These are phyloP conservation scores for Orientallactaga sibirica DNA, from an alignment of 2,797 vertebrate genomes.

Conservation along the genomic window DNA sequence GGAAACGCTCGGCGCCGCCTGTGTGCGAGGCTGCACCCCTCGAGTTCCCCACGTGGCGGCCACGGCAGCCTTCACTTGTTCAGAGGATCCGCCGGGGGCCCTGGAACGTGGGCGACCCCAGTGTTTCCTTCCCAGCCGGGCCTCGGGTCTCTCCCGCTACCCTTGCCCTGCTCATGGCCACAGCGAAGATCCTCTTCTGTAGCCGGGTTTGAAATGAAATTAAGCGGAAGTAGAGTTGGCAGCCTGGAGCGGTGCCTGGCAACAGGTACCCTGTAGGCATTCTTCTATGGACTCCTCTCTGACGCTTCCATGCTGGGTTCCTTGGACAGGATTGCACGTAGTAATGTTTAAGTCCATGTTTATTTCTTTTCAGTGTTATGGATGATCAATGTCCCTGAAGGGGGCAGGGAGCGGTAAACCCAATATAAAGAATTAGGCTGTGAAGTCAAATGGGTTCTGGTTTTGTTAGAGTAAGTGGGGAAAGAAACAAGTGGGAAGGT, in stretches of 20 bases:
- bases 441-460: constrained; percentile 64
- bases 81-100: background rate
- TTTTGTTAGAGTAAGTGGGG: too few relatives aligned
- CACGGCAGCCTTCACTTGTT: too few relatives aligned
- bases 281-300: background rate
- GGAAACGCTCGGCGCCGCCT: constrained; percentile 52
- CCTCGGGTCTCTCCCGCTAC: background rate
- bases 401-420: constrained; percentile 54
- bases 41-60: constrained; percentile 77
- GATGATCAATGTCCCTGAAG: constrained; percentile 25
- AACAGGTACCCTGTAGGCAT: too few relatives aligned
- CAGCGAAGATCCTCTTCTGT: constrained; percentile 13
- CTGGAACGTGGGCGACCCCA: background rate
- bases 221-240: constrained; percentile 69
- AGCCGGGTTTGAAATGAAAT: constrained; percentile 62
- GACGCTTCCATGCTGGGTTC: background rate
- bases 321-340: background rate
- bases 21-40: constrained; percentile 79
- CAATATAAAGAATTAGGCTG: constrained; percentile 40
- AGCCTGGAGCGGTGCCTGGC: constrained; percentile 67
- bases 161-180: background rate
- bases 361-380: constrained; percentile 72
- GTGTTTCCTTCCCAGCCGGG: background rate
- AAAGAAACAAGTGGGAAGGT: too few relatives aligned
- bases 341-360: constrained; percentile 52